These are phyloP conservation scores for Myotis findleyi DNA, from an alignment of 2,797 vertebrate genomes.

Conservation along the genomic window DNA sequence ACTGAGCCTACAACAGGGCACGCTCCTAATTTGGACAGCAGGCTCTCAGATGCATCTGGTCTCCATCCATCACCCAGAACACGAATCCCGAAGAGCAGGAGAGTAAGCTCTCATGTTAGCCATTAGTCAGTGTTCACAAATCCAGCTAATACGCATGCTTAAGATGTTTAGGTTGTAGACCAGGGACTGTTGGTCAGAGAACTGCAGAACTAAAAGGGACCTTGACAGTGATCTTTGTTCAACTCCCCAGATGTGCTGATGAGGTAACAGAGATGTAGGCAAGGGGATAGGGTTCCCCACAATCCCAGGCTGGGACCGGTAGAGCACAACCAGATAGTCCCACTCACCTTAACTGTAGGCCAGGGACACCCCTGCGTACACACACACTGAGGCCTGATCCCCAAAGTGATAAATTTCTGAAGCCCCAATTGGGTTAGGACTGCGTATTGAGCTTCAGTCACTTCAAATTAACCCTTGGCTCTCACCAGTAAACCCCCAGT, in stretches of 20 bases:
- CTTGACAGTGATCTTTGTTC: background rate
- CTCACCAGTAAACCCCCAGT: background rate
- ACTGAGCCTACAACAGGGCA: background rate
- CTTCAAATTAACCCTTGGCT: background rate
- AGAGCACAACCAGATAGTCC: background rate
- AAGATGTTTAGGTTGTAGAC: constrained; percentile 32
- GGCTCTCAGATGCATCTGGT: constrained; percentile 3
- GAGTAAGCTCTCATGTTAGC: constrained; percentile 50
- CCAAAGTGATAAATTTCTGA: background rate
- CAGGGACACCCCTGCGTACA: background rate
- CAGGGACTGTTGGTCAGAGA: background rate
- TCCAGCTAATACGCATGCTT: constrained; percentile 48
- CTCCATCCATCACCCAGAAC: constrained; percentile 35
- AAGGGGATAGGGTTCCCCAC: background rate
- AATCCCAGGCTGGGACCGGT: background rate
- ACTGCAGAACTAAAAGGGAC: background rate
- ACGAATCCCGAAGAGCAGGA: constrained; percentile 56
- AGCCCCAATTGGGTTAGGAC: background rate
- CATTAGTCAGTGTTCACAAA: constrained; percentile 30
- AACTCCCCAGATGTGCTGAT: background rate
- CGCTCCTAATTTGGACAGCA: constrained; percentile 27
- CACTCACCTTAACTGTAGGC: background rate
- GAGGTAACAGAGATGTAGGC: background rate
- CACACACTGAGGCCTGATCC: background rate
- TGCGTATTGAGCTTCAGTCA: background rate